A percentile compares a stretch with the other conserved stretches of the same genome.
These are phyloP conservation scores for Drosophila stalkeri DNA, from an alignment of 2,888 invertebrate species.

Conservation along the genomic window DNA sequence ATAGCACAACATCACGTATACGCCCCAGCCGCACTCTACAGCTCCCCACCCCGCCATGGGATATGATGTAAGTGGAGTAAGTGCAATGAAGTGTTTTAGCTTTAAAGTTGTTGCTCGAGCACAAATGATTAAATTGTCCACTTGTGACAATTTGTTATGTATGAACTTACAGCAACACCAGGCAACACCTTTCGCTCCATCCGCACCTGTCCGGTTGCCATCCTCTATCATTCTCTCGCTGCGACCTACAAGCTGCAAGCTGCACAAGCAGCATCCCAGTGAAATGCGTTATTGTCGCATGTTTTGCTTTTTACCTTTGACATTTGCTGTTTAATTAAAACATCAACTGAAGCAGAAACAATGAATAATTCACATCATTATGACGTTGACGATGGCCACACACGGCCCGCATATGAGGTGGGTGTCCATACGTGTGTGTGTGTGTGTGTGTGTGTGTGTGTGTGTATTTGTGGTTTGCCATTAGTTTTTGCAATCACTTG, in stretches of 20 bases:
- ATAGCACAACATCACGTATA: neutral
- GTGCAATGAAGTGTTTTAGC: neutral
- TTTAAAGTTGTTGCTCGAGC: neutral
- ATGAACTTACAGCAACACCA: conserved; percentile 36
- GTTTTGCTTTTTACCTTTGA: conserved; percentile 34
- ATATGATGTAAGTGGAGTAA: neutral
- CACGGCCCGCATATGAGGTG: conserved; percentile 13
- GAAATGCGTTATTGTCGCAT: conserved; percentile 32
- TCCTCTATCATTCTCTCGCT: no score
- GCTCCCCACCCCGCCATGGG: neutral
- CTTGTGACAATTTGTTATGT: conserved; percentile 40
- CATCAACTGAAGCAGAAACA: conserved; percentile 77
- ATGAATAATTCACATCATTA: conserved; percentile 78
- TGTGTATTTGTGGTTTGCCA: conserved; percentile 5
- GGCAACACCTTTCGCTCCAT: conserved; percentile 5
- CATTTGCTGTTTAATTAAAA: conserved; percentile 71
- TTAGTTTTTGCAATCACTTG: conserved; percentile 39
- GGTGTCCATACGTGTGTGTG: neutral
- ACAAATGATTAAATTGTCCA: conserved; percentile 16
- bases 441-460: conserved; percentile 1
- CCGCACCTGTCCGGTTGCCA: neutral
- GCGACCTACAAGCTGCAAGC: no score
- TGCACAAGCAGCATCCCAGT: neutral
- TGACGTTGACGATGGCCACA: conserved; percentile 38
- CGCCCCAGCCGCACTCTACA: neutral